Percentiles rank a stretch among this genome's conserved stretches.
Conservation (phyloP, 1,140 invertebrate species). For the Solenopsis fugax region DNA sequence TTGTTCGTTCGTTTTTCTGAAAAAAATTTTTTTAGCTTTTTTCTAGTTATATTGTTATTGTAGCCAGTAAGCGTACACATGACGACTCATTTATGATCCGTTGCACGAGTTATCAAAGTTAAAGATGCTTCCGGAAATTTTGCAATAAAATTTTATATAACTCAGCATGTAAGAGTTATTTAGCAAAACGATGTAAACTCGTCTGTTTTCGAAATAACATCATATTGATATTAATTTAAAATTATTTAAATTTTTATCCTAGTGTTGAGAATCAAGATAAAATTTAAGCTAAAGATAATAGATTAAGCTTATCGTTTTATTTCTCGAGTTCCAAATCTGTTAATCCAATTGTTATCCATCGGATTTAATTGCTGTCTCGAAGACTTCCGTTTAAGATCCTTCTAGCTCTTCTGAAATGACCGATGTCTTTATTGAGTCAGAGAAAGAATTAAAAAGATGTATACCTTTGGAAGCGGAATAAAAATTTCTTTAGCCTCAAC, state of each 20-base stretch:
- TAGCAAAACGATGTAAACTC: too few relatives aligned
- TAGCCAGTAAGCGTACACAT: not conserved
- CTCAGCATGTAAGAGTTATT: not conserved
- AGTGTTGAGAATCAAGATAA: not conserved
- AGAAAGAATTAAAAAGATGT: not conserved
- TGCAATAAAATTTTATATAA: not conserved
- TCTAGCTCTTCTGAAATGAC: constrained; percentile 75
- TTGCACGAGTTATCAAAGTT: not conserved
- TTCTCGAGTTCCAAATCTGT: not conserved
- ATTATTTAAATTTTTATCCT: constrained; percentile 2
- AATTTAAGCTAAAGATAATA: not conserved
- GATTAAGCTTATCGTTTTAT: constrained; percentile 31
- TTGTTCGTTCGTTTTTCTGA: not conserved
- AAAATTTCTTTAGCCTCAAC: not conserved
- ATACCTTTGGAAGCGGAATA: not conserved
- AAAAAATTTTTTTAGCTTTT: too few relatives aligned
- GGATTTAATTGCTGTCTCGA: constrained; percentile 80
- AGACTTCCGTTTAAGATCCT: constrained; percentile 82
- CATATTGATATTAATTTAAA: constrained; percentile 13
- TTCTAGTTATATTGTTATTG: too few relatives aligned
- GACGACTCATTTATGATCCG: not conserved
- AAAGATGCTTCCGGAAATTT: constrained; percentile 1
- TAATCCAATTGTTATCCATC: constrained; percentile 68
- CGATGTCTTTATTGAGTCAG: not conserved
- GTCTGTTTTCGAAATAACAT: not conserved